Base-by-base conservation (phyloP, 2,888 invertebrate genomes). In the Tenthredo livida region DNA sequence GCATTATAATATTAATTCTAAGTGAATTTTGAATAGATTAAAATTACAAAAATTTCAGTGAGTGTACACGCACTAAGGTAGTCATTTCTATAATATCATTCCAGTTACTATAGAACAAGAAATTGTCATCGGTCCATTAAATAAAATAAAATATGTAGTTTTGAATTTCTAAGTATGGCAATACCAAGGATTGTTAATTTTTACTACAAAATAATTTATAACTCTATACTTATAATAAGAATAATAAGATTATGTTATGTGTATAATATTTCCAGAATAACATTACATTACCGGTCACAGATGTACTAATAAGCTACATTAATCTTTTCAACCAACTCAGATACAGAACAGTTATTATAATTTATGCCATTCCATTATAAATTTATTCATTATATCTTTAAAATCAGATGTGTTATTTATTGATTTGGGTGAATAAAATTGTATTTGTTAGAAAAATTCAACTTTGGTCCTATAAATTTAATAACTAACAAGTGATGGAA, bases 391-490 rank as follows among this genome's bases (percentile, higher is more conserved):
- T 54, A 84, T 84, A 87, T 87, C 87, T 87, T 84, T 61, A 80
- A 89, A 85, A 77, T 87, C 73, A 87, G 86, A 87, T 87, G 86
- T 88, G 85, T 87, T 88, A 89, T 89, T 89, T 90, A 90, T 90
- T 90, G 85, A 86, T 88, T 88, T 89, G 87, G 86, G 86, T 86
- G 87, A 90, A 90, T 88, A 89, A 90, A 89, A 86, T 73, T 85
- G 87, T 88, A 86, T 87, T 88, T 88, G 86, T 88, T 86, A 87
- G 86, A 86, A 83, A 84, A 61, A 78, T 54, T 78, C 84, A 84
- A 75, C 70, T 85, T 84, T 78, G 61, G 61, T 67, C 82, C 82
- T 84, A 43, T 84, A 72, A 15, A 25, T 67, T 10, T 33, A 25
- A 67, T 75, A 12, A 40, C 25, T 75, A 15, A 25, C 47, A 50